Base-by-base conservation (phyloP, 37 sponge, comb jelly and placozoan genomes). In the Trichoplax adhaerens region DNA sequence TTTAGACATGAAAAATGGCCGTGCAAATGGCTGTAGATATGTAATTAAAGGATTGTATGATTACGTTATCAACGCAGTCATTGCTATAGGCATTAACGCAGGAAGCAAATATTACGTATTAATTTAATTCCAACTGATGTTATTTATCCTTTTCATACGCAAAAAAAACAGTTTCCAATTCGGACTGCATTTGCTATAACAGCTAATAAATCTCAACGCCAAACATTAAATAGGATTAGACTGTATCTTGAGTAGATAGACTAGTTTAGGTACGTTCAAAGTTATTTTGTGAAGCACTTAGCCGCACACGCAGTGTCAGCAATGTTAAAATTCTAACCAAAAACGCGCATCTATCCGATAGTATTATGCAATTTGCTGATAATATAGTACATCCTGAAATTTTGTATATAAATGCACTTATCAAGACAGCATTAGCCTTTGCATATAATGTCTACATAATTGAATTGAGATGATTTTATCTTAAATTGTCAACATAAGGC, bases 161-260 rank as follows among this genome's bases (percentile, higher is more conserved):
- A 29, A 29, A 29, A 29, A 47, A 78, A 62, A 75, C 52, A 70
- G 48, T 2, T 76, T 1, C 79, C 72, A 54, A 73, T 78, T 62
- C 79, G 73, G 3, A 56, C 73, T 64, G 52, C 49, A 4, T 73
- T 48, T 73, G 75, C 75, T 5, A 73, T 73, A 29, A 55, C 74
- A 77, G 46, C 72, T 1, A 77, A 77, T 4, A 74, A 77, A 60
- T 74, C 73, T 10, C 78, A 78, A 78, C 73, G 79, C 67, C 79
- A 78, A 52, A 78, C 74, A 56, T 60, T 78, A 2, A 62, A 78
- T 52, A 51, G 12, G 5, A 66, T 77, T 4, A 65, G 70, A 3
- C 4, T 72, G 29, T 51, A 3, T 1, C 2, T 69, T 12, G 54
- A 29, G 29, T 29, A 29, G 29, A 29, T 29, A 29, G 29, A 29